These are phyloP conservation scores for Hestina assimilis DNA, from an alignment of 1,140 invertebrate genomes.

Conservation along the genomic window DNA sequence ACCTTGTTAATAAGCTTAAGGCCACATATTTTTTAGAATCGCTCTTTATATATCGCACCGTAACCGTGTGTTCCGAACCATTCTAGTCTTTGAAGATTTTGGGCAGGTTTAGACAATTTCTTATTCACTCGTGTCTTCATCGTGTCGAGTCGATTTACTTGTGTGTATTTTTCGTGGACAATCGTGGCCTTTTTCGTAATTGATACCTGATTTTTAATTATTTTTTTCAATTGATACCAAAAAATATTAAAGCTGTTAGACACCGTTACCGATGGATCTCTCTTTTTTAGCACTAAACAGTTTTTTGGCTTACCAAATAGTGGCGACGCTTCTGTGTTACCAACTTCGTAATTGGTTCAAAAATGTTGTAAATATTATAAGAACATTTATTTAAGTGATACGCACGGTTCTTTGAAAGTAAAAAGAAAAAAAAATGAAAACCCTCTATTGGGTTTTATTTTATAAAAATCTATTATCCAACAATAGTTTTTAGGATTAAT, in stretches of 20 bases:
- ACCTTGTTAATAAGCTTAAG: slow-evolving; percentile 50
- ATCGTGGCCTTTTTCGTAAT: slow-evolving; percentile 57
- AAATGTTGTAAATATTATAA: slow-evolving; percentile 56
- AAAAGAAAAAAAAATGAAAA: slow-evolving; percentile 12
- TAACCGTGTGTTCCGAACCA: slow-evolving; percentile 43
- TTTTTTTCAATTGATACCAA: slow-evolving; percentile 77
- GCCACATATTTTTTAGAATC: slow-evolving; percentile 38
- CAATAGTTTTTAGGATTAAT: slow-evolving; percentile 54
- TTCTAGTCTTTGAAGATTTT: slow-evolving; percentile 65
- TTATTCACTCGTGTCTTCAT: slow-evolving; percentile 20
- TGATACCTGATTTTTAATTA: slow-evolving; percentile 70
- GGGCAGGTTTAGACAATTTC: slow-evolving; percentile 30
- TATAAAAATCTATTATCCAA: slow-evolving; percentile 53
- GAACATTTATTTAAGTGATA: slow-evolving; percentile 44
- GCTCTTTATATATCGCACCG: slow-evolving; percentile 18
- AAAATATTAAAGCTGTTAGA: slow-evolving; percentile 71
- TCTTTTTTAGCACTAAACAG: slow-evolving; percentile 62
- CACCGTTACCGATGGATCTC: slow-evolving; percentile 76
- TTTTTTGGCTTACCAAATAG: slow-evolving; percentile 69
- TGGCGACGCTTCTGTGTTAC: slow-evolving; percentile 39
- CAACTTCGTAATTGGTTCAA: slow-evolving; percentile 39
- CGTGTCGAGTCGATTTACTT: slow-evolving; percentile 3
- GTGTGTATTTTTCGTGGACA: slow-evolving; percentile 16
- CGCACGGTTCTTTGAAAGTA: slow-evolving; percentile 40
- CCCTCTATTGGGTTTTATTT: slow-evolving; percentile 45